Evolutionary conservation across 2,888 invertebrate genomes (phyloP).

Genomic region (Hedychridium roseum): DNA sequence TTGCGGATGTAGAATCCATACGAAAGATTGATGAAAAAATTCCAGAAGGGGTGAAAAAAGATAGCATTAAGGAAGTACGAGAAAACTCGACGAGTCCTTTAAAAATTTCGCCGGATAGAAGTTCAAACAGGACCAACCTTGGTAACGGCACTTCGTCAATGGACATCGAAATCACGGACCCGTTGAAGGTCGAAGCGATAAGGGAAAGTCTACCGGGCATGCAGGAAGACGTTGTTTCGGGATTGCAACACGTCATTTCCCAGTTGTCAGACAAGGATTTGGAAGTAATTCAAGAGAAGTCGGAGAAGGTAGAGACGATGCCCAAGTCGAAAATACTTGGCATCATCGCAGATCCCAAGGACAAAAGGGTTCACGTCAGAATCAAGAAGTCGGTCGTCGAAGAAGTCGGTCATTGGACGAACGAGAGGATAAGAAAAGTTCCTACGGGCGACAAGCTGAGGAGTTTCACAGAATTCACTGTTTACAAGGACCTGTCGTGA

Average conservation of each 20-base stretch:
- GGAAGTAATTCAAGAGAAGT: background rate
- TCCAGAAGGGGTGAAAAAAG: too few species aligned
- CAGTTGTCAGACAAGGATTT: conserved; percentile 13
- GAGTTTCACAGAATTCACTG: conserved; percentile 32
- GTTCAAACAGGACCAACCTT: too few species aligned
- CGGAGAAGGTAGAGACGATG: conserved; percentile 1
- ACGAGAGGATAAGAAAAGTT: conserved; percentile 27
- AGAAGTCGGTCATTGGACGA: conserved; percentile 33
- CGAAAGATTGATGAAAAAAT: too few species aligned
- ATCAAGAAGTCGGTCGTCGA: conserved; percentile 17
- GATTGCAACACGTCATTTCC: conserved; percentile 26
- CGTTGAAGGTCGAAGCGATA: conserved; percentile 17
- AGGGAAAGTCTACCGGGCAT: conserved; percentile 26
- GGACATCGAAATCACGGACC: too few species aligned
- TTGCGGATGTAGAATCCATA: too few species aligned
- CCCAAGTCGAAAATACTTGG: conserved; percentile 10
- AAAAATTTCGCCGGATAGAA: too few species aligned
- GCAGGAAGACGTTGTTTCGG: conserved; percentile 29
- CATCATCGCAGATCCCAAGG: conserved; percentile 20
- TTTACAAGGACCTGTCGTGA: conserved; percentile 8
- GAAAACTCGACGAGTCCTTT: too few species aligned
- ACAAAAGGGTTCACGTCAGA: conserved; percentile 13
- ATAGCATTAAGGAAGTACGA: too few species aligned
- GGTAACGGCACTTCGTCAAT: too few species aligned
- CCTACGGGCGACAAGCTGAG: conserved; percentile 29